Evolutionary conservation across 2,113 vertebrate species (phyloP).

Genomic region (Ellobius talpinus): DNA sequence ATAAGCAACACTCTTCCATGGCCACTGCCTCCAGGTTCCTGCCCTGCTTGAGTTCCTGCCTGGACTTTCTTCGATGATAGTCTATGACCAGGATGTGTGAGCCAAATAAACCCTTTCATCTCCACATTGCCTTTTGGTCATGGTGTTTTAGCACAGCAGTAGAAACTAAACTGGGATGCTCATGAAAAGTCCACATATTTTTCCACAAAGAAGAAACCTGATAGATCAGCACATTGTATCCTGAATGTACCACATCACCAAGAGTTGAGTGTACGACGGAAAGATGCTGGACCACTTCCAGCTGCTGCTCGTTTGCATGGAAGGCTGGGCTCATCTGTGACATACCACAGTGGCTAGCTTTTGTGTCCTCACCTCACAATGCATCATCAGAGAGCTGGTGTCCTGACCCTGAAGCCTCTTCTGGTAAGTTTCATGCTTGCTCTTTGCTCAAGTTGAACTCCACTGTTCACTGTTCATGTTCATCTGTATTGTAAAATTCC

Average conservation of each 20-base stretch:
- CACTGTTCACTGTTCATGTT: neutral
- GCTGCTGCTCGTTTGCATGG: neutral
- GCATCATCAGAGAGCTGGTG: neutral
- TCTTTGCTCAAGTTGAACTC: neutral
- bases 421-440: neutral
- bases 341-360: neutral
- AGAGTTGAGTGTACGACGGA: neutral
- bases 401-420: neutral
- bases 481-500: neutral
- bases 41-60: neutral
- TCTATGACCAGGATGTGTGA: neutral
- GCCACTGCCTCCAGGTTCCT: neutral
- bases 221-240: neutral
- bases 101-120: neutral
- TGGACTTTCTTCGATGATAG: neutral
- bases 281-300: neutral
- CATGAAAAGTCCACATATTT: neutral
- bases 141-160: neutral
- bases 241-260: neutral
- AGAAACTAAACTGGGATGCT: neutral
- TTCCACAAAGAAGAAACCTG: neutral
- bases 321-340: neutral
- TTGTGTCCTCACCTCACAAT: neutral
- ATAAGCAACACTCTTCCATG: neutral
- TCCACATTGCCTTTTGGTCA: neutral